Evolutionary conservation across 2,888 invertebrate species (phyloP).

Genomic region (Cerceris ruficornis): DNA sequence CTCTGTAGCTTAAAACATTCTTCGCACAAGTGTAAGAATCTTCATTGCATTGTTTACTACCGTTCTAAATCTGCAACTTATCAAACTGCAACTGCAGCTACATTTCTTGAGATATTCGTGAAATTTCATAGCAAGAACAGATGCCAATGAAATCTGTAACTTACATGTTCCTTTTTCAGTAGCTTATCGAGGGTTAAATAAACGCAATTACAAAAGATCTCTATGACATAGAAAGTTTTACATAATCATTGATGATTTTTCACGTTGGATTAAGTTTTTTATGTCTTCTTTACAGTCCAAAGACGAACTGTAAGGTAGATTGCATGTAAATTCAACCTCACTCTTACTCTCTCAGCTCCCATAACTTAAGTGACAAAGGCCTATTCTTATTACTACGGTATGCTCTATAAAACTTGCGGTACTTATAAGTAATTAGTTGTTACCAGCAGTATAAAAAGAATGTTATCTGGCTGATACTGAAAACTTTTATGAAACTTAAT

Average conservation of each 20-base stretch:
- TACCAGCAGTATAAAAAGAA: slow-evolving; percentile 46
- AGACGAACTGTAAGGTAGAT: slow-evolving; percentile 16
- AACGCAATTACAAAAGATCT: slow-evolving; percentile 9
- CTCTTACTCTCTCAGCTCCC: slow-evolving; percentile 29
- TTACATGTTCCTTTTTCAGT: no score
- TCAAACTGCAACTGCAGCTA: no score
- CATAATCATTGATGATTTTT: not conserved
- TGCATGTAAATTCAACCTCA: slow-evolving; percentile 24
- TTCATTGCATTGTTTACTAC: no score
- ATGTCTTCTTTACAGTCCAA: not conserved
- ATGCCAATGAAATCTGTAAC: not conserved
- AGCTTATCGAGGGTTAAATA: slow-evolving; percentile 25
- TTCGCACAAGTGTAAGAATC: not conserved
- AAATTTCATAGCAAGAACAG: no score
- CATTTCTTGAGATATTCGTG: no score
- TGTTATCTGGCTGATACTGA: slow-evolving; percentile 20
- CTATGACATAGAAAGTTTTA: not conserved
- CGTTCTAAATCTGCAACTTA: no score
- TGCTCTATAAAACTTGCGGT: slow-evolving; percentile 54
- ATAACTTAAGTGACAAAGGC: slow-evolving; percentile 51
- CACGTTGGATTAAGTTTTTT: not conserved
- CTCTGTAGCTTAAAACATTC: slow-evolving; percentile 4
- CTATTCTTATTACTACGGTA: slow-evolving; percentile 53
- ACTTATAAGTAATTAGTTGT: slow-evolving; percentile 51
- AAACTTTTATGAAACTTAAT: slow-evolving; percentile 41